Conservation (phyloP, 2,113 vertebrate genomes). For the Proteles cristata region DNA sequence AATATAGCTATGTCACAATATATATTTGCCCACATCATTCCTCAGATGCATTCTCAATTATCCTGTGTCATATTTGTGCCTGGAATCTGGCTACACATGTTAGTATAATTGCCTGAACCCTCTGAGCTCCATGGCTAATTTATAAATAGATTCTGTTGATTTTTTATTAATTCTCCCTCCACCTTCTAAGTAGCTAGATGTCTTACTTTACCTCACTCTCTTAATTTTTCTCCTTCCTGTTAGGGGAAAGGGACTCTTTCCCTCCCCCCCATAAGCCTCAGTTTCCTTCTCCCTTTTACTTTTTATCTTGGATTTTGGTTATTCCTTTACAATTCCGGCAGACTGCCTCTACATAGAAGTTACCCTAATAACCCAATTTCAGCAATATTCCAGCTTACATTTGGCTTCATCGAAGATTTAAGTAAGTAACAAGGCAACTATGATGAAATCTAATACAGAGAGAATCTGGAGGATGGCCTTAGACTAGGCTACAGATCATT, state of each 20-base stretch:
- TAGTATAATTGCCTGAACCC: not conserved
- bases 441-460: not conserved
- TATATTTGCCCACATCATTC: not conserved
- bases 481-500: not conserved
- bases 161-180: not conserved
- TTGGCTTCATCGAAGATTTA: not conserved
- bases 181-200: not conserved
- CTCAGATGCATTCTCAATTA: not conserved
- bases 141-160: conserved; percentile 4
- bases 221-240: not conserved
- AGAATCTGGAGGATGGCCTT: not conserved
- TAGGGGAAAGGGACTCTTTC: not conserved
- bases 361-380: not conserved
- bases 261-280: not conserved
- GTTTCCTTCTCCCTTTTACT: not conserved
- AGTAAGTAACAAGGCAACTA: not conserved
- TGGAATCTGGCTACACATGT: not conserved
- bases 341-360: not conserved
- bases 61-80: not conserved
- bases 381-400: not conserved
- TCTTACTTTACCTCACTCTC: not conserved
- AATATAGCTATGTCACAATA: not conserved
- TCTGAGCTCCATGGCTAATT: not conserved
- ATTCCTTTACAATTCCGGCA: not conserved
- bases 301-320: not conserved